phyloP scores from a whole-genome alignment of 53 echinoderm and acorn worm species.

The Mesocentrotus franciscanus region DNA sequence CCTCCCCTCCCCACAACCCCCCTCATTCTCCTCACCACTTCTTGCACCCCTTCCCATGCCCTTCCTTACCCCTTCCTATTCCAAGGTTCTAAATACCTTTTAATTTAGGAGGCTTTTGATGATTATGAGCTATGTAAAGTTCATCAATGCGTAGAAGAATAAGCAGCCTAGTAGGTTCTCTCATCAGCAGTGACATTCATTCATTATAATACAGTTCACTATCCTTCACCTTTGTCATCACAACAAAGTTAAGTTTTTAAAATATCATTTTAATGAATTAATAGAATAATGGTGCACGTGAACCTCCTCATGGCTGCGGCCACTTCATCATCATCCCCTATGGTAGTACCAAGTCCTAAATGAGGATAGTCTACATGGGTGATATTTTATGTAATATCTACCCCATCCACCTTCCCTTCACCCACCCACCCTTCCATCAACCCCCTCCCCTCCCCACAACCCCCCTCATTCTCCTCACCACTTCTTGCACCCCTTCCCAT shows the following conservation, averaged over 20 bases:
- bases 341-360: not conserved
- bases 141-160: not conserved
- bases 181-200: not conserved
- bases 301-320: constrained; percentile 27
- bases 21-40: no score
- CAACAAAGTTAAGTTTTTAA: not conserved
- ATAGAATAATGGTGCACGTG: no score
- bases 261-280: no score
- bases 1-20: not conserved
- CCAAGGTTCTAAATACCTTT: no score
- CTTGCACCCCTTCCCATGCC: not conserved
- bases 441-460: not conserved
- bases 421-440: no score
- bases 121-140: no score
- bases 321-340: not conserved
- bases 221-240: not conserved
- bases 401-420: not conserved
- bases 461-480: no score
- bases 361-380: not conserved
- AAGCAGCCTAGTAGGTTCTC: not conserved
- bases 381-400: not conserved
- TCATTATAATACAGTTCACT: not conserved
- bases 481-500: not conserved
- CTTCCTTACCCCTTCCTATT: no score
- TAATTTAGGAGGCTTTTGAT: no score